These are phyloP conservation scores for Ciconia boyciana DNA, from an alignment of 2,113 vertebrate species.

Conservation along the genomic window DNA sequence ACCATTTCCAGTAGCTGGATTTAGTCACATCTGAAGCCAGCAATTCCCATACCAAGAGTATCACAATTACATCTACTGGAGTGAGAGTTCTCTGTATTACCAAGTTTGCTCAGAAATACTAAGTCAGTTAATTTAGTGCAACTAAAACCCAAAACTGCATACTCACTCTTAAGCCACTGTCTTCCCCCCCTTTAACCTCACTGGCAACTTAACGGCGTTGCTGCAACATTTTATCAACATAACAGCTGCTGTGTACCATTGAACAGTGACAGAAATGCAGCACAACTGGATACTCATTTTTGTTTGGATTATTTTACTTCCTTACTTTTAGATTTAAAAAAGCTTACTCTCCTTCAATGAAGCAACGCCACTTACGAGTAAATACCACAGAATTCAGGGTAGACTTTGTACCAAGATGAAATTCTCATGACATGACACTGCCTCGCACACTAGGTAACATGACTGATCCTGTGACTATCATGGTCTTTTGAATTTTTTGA, in stretches of 20 bases:
- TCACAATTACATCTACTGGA: background rate
- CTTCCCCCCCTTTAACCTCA: background rate
- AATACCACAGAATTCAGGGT: background rate
- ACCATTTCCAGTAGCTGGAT: background rate
- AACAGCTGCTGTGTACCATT: background rate
- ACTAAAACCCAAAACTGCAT: background rate
- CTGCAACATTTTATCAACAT: background rate
- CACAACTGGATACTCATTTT: background rate
- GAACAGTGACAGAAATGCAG: background rate
- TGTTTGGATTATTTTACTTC: background rate
- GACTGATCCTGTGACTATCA: background rate
- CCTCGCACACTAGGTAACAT: background rate
- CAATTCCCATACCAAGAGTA: background rate
- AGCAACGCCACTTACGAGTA: background rate
- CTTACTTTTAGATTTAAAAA: background rate
- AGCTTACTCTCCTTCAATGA: background rate
- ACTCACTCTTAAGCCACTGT: background rate
- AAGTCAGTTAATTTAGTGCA: background rate
- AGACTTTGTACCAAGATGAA: background rate
- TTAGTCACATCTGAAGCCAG: background rate
- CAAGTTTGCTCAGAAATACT: background rate
- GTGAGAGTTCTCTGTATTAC: background rate
- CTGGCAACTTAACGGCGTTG: accelerated
- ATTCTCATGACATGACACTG: background rate
- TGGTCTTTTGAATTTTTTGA: background rate